Conservation (phyloP, 2,888 invertebrate species). For the Eilema depressum region DNA sequence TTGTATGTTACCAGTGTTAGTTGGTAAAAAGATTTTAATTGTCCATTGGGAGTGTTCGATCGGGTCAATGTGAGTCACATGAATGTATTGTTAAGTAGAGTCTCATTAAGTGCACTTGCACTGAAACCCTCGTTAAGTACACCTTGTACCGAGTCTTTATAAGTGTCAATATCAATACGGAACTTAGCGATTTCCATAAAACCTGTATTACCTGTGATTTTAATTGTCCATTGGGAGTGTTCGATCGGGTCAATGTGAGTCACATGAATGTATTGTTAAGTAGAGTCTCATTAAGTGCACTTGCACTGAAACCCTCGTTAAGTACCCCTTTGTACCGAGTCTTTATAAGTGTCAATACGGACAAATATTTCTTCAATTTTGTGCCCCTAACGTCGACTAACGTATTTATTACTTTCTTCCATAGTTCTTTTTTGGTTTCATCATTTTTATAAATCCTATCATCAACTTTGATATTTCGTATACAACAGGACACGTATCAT, state of each 20-base stretch:
- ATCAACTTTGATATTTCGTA: too few species aligned
- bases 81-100: background rate
- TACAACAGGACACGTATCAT: too few species aligned
- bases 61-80: slow-evolving; percentile 25
- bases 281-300: background rate
- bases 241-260: slow-evolving; percentile 33
- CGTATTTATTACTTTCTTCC: too few species aligned
- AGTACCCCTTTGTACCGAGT: background rate
- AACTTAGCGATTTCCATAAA: too few species aligned
- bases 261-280: slow-evolving; percentile 1
- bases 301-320: too few species aligned
- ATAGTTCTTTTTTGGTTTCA: too few species aligned
- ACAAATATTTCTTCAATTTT: too few species aligned
- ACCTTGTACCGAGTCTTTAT: background rate
- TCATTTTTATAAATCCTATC: too few species aligned
- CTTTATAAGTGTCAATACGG: background rate
- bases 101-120: background rate
- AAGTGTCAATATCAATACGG: background rate
- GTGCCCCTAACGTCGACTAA: too few species aligned
- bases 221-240: slow-evolving; percentile 55
- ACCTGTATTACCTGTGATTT: too few species aligned
- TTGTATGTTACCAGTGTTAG: slow-evolving; percentile 57
- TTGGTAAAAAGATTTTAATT: slow-evolving; percentile 52
- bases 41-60: slow-evolving; percentile 51
- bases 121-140: too few species aligned